Evolutionary conservation across 2,113 vertebrate species (phyloP).

Genomic region (Rhipidura dahli): DNA sequence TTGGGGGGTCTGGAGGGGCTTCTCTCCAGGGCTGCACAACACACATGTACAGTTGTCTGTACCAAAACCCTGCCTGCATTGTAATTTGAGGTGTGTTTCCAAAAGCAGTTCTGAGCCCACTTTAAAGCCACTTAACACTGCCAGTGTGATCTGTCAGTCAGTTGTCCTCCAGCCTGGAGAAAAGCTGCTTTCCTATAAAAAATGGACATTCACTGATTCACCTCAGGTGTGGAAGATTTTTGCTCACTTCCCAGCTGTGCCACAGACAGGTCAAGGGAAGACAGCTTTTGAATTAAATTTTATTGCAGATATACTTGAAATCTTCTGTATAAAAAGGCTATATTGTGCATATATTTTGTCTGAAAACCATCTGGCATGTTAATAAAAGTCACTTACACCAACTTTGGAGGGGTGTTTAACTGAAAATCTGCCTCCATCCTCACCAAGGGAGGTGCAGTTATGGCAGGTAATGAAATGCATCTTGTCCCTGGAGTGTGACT

Average conservation of each 20-base stretch:
- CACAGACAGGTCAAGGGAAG: background rate
- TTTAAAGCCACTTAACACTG: background rate
- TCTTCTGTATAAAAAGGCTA: background rate
- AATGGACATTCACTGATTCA: background rate
- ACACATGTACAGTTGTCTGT: accelerated
- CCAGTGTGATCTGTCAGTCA: background rate
- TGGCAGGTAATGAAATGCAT: background rate
- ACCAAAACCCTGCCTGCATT: background rate
- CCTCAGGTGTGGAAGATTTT: background rate
- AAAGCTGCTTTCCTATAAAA: background rate
- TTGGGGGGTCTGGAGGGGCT: background rate
- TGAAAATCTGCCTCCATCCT: background rate
- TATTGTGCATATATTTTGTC: background rate
- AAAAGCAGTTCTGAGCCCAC: background rate
- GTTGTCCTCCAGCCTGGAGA: background rate
- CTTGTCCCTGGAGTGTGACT: background rate
- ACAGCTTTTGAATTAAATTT: background rate
- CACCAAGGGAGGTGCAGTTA: background rate
- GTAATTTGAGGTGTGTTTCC: background rate
- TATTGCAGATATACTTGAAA: background rate
- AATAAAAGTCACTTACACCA: background rate
- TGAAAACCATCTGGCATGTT: background rate
- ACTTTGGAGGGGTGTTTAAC: background rate
- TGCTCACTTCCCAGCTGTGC: background rate
- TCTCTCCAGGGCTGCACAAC: background rate